Base-by-base conservation (phyloP, 1,140 invertebrate species). In the Eciton burchellii region DNA sequence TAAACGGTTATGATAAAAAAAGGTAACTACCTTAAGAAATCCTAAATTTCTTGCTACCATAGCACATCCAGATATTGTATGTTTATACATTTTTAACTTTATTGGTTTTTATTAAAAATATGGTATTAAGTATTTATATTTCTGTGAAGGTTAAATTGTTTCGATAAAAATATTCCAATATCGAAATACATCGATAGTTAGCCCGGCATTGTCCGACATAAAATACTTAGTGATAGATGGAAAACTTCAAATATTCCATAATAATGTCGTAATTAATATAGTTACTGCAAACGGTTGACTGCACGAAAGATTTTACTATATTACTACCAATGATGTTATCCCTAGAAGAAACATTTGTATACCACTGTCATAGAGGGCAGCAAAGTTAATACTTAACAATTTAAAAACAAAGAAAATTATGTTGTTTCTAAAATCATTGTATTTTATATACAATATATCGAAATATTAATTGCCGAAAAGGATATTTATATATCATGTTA, bases 31-130 rank as follows among this genome's bases (percentile, higher is more conserved):
- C 76, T 89, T 85, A 1, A 90, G 21, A 62, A 90, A 54, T 71
- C 87, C 84, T 8, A 89, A 54, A 62, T 89, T 90, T 47, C 85
- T 83, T 14, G 84, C 62, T 9, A 91, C 54, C 21, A 85, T 84
- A 19, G 86, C 81, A 70, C 81, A 81, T 12, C 81, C 82, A 26
- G 85, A 84, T 62, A 81, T 88, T 60, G 65, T 21, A n/a, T 71
- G 59, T 11, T 59, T 87, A 41, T 81, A 84, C 41, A 66, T 57
- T 81, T 41, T 54, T 12, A 63, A 76, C 16, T 70, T n/a, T 63
- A 86, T 82, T 57, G 16, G 26, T 76, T 49, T 5, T 63, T 66
- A 52, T 29, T 43, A 82, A 26, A 24, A 76, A 65, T 73, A 26
- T 52, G 57, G 45, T 45, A 77, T 21, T 49, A 41, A 35, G 14